Base-by-base conservation (phyloP, 1,140 invertebrate genomes). In the Drosophila pachea region DNA sequence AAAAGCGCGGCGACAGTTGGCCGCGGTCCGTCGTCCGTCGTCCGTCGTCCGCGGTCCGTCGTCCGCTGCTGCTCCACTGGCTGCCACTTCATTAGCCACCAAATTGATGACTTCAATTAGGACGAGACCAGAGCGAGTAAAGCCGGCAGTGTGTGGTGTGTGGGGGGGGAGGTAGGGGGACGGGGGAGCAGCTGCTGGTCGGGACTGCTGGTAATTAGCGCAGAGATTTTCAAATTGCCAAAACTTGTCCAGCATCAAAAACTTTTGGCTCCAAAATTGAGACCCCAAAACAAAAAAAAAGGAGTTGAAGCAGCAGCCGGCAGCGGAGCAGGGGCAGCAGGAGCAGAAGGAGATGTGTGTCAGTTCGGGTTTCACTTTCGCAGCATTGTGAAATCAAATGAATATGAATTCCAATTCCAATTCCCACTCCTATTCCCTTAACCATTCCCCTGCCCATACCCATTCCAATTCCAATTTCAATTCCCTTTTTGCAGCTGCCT, bases 91-190 rank as follows among this genome's bases (percentile, higher is more conserved):
- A 86, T 86, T 87, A 84, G 74, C 52, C 61, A 31, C 72, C 67
- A 84, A 87, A 87, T 87, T 87, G 84, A 87, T 87, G 84, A 77
- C 68, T 87, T 87, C 84, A 87, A 87, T 87, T 87, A 87, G 68
- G 12, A n/a, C 71, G 61, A 73, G 79, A 63, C 53, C 59, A 45
- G 32, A 29, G 56, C 62, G 22, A 22, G 22, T 22, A 22, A 22
- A 40, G 40, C 40, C 22, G 3, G 22, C 22, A 22, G 22, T n/a
- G n/a, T n/a, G n/a, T n/a, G n/a, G n/a, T n/a, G n/a, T n/a, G n/a
- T n/a, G n/a, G n/a, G n/a, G n/a, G n/a, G n/a, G n/a, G n/a, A n/a
- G 22, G 22, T 22, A 1, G 22, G 1, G 22, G 22, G 22, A 3
- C 1, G 22, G 22, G 22, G 22, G 22, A 22, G 22, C 22, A 35